These are phyloP conservation scores for Lepilemur septentrionalis DNA, from an alignment of 2,797 vertebrate species.

Conservation along the genomic window DNA sequence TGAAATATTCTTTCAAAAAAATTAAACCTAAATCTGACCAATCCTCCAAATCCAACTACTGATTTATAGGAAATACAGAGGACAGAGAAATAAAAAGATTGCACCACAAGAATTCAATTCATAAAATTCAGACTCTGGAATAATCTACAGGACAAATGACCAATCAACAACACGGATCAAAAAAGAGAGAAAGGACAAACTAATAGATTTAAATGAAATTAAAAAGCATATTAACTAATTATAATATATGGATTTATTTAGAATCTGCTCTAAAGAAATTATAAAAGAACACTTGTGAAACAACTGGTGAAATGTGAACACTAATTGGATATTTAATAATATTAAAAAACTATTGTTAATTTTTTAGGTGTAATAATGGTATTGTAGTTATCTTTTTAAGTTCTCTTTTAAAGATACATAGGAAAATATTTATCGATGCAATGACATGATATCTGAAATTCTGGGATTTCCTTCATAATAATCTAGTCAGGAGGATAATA, in stretches of 20 bases:
- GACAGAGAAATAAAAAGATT: not conserved
- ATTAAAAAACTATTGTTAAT: not conserved
- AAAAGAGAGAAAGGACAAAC: not conserved
- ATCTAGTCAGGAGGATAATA: not conserved
- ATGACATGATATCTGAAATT: constrained; percentile 25
- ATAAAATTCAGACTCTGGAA: not conserved
- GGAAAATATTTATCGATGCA: not conserved
- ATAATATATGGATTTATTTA: not conserved
- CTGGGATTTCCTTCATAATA: constrained; percentile 25
- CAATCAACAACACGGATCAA: not conserved
- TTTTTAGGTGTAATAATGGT: not conserved
- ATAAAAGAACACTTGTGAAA: not conserved
- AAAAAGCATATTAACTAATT: not conserved
- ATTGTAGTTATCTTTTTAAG: not conserved
- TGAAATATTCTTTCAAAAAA: not conserved
- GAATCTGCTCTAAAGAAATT: not conserved
- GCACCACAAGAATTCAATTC: not conserved
- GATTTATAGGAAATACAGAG: not conserved
- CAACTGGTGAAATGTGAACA: not conserved
- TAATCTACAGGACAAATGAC: not conserved
- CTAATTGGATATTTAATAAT: not conserved
- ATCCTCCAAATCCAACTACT: not conserved
- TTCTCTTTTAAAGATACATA: not conserved
- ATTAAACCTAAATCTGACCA: not conserved
- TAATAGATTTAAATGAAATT: not conserved